A percentile compares a stretch with the other conserved stretches of the same genome.
Evolutionary conservation across 2,888 invertebrate species (phyloP).

Genomic region (Minunthozetes semirufus): DNA sequence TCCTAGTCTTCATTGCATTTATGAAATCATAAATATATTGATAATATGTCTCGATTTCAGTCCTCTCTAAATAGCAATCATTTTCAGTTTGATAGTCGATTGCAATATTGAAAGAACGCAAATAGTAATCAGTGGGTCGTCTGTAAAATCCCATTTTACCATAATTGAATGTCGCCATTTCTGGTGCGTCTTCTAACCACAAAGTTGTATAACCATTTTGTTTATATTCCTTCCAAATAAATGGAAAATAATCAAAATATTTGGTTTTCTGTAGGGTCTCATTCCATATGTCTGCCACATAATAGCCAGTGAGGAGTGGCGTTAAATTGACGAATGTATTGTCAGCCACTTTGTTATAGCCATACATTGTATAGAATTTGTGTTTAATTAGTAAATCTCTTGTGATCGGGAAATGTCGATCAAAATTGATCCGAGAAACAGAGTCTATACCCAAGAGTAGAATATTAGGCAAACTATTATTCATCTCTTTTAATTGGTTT

Average conservation of each 20-base stretch:
- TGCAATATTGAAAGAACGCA: conserved; percentile 47
- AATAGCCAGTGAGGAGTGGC: conserved; percentile 47
- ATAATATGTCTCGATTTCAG: conserved; percentile 29
- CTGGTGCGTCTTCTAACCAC: conserved; percentile 47
- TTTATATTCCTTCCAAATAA: conserved; percentile 48
- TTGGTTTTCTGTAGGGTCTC: conserved; percentile 37
- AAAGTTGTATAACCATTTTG: conserved; percentile 48
- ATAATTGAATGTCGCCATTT: conserved; percentile 48
- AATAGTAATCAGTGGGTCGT: conserved; percentile 48
- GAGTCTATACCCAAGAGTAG: conserved; percentile 77
- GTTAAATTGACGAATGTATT: conserved; percentile 49
- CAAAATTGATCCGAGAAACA: conserved; percentile 69
- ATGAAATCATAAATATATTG: conserved; percentile 18
- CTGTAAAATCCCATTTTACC: conserved; percentile 46
- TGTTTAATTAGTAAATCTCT: conserved; percentile 56
- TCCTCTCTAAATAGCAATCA: background rate
- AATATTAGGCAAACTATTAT: no score
- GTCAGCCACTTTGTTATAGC: conserved; percentile 58
- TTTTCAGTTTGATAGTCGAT: conserved; percentile 43
- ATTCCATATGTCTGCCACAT: conserved; percentile 42
- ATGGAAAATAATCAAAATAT: conserved; percentile 45
- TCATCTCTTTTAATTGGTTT: no score
- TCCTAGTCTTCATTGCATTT: conserved; percentile 14
- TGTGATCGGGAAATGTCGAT: conserved; percentile 67
- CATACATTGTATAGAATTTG: conserved; percentile 64